Evolutionary conservation across 1,140 invertebrate genomes (phyloP).

Genomic region (Heliconius eleuchia): DNA sequence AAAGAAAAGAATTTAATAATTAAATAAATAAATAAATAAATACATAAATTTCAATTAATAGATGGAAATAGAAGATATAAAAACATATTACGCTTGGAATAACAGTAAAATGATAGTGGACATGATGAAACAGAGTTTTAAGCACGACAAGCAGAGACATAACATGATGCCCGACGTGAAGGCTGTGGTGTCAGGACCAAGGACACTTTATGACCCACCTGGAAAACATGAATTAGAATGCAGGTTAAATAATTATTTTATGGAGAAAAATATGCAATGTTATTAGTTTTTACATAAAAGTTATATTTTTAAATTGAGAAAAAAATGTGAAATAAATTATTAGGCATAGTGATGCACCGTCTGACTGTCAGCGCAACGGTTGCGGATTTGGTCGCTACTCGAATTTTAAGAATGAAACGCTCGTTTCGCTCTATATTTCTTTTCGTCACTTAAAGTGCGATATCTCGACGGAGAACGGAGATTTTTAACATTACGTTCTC

Average conservation of each 20-base stretch:
- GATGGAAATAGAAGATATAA: background rate
- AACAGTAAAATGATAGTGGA: constrained; percentile 53
- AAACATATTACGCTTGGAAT: constrained; percentile 62
- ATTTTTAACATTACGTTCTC: background rate
- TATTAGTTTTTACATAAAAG: too few relatives aligned
- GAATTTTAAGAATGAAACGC: too few relatives aligned
- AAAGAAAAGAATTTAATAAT: too few relatives aligned
- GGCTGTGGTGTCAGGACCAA: constrained; percentile 51
- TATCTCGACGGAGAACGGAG: background rate
- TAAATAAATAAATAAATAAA: background rate
- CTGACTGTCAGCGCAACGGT: too few relatives aligned
- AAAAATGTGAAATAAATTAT: too few relatives aligned
- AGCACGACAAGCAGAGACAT: constrained; percentile 56
- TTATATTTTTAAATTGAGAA: too few relatives aligned
- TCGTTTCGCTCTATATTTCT: too few relatives aligned
- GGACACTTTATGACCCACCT: constrained; percentile 51
- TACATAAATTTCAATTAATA: background rate
- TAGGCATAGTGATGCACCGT: too few relatives aligned
- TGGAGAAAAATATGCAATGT: too few relatives aligned
- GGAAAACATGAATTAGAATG: constrained; percentile 63
- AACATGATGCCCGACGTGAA: constrained; percentile 41
- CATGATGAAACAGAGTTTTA: constrained; percentile 68
- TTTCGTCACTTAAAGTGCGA: too few relatives aligned
- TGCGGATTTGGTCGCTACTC: too few relatives aligned
- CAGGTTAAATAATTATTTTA: constrained; percentile 43